Conservation (phyloP, 1,140 invertebrate genomes). For the Myzus persicae region DNA sequence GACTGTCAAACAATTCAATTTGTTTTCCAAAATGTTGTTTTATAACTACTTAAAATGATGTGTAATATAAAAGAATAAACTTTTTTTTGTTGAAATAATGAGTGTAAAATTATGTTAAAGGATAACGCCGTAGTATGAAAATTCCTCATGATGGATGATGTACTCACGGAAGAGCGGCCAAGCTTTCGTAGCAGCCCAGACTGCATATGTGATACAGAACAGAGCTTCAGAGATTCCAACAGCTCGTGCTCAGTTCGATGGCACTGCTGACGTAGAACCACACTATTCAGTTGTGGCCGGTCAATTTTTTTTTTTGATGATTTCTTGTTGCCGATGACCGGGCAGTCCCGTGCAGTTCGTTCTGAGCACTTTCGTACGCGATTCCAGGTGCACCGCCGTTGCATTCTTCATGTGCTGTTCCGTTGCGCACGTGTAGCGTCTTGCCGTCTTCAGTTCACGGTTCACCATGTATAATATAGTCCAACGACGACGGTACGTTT, state of each 20-base stretch:
- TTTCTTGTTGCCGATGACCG: conserved; percentile 88
- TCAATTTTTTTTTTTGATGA: conserved; percentile 84
- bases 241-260: conserved; percentile 78
- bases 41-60: no score
- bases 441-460: conserved; percentile 93
- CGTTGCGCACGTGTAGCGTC: conserved; percentile 91
- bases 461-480: conserved; percentile 94
- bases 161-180: conserved; percentile 85
- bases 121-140: no score
- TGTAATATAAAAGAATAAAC: no score
- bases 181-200: conserved; percentile 93
- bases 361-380: conserved; percentile 77
- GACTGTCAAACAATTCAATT: no score
- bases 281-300: conserved; percentile 91
- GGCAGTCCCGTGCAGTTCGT: conserved; percentile 87
- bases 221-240: conserved; percentile 79
- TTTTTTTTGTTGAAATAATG: no score
- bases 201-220: conserved; percentile 91
- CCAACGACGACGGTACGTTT: conserved; percentile 93
- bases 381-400: conserved; percentile 77
- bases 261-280: conserved; percentile 87
- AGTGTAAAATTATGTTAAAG: no score
- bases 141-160: no score
- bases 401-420: conserved; percentile 82
- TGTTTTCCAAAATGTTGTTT: no score